Conservation (phyloP, 2,113 vertebrate genomes). For the Corydoras sp. region DNA sequence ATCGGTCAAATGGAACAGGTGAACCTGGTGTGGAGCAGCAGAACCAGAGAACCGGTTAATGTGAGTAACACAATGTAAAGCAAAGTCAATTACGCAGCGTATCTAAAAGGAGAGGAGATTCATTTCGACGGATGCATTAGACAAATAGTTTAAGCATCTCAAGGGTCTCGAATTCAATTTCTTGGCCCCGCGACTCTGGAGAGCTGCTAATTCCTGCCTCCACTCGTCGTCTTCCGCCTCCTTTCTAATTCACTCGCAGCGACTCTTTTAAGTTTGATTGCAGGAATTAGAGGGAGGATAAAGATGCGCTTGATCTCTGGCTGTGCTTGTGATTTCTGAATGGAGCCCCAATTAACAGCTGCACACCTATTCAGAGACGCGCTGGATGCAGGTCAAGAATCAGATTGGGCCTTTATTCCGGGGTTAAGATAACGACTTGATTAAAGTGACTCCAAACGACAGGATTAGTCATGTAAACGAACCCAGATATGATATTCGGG, state of each 20-base stretch:
- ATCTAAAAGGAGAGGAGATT: background rate
- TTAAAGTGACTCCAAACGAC: too few relatives aligned
- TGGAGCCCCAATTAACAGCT: constrained; percentile 35
- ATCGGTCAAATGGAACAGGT: too few relatives aligned
- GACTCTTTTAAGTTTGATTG: constrained; percentile 38
- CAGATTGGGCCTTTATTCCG: background rate
- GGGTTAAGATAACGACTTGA: constrained; percentile 4
- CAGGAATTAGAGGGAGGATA: constrained; percentile 32
- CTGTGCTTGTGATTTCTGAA: constrained; percentile 30
- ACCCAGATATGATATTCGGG: too few relatives aligned
- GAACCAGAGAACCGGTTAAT: too few relatives aligned
- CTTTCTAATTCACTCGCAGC: constrained; percentile 26
- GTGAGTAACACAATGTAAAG: background rate
- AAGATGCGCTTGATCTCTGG: constrained; percentile 37
- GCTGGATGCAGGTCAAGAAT: constrained; percentile 11
- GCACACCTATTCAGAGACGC: constrained; percentile 21
- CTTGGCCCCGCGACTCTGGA: constrained; percentile 9
- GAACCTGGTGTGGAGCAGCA: too few relatives aligned
- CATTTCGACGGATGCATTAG: background rate
- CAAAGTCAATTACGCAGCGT: background rate
- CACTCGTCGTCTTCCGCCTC: constrained; percentile 27
- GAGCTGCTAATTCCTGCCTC: constrained; percentile 25
- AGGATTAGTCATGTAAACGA: too few relatives aligned
- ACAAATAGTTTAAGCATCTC: background rate
- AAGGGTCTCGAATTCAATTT: background rate